phyloP scores from a whole-genome alignment of 2,888 invertebrate species.

The Lissonota sp. region DNA sequence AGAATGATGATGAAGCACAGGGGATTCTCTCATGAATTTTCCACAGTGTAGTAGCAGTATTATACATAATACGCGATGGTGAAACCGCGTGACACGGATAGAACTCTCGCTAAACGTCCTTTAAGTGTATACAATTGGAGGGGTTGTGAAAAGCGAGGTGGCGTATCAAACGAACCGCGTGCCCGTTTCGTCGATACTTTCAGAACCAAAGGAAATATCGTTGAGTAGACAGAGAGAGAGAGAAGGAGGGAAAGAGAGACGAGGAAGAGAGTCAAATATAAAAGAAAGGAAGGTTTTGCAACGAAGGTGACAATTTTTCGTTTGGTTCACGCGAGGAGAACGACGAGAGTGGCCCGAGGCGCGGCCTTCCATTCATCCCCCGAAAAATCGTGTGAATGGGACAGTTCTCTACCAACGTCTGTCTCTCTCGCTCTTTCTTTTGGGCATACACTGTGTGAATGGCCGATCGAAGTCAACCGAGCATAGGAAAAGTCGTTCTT shows the following conservation, averaged over 20 bases:
- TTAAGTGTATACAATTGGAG: constrained; percentile 66
- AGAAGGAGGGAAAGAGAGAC: constrained; percentile 12
- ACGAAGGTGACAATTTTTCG: constrained; percentile 62
- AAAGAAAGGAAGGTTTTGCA: constrained; percentile 24
- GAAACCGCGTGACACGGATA: constrained; percentile 55
- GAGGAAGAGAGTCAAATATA: constrained; percentile 10
- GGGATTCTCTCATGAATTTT: constrained; percentile 43
- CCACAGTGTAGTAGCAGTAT: background rate
- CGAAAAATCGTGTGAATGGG: constrained; percentile 60
- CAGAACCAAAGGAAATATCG: background rate
- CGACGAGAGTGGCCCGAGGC: constrained; percentile 34
- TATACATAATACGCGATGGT: constrained; percentile 5
- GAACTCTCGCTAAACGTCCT: constrained; percentile 72
- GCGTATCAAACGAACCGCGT: constrained; percentile 74
- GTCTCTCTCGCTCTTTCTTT: constrained; percentile 24
- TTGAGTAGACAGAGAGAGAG: background rate
- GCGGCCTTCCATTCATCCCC: constrained; percentile 57
- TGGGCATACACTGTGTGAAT: constrained; percentile 52
- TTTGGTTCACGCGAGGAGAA: constrained; percentile 46
- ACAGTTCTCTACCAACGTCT: constrained; percentile 31
- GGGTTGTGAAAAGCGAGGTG: constrained; percentile 44
- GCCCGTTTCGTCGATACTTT: constrained; percentile 43
- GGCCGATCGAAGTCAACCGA: constrained; percentile 58
- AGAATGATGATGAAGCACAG: constrained; percentile 55
- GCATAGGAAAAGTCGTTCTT: constrained; percentile 38